Evolutionary conservation across 2,113 vertebrate species (phyloP), one percentile per base, ranked within the genome.

Genomic region (Stegostoma tigrinum): DNA sequence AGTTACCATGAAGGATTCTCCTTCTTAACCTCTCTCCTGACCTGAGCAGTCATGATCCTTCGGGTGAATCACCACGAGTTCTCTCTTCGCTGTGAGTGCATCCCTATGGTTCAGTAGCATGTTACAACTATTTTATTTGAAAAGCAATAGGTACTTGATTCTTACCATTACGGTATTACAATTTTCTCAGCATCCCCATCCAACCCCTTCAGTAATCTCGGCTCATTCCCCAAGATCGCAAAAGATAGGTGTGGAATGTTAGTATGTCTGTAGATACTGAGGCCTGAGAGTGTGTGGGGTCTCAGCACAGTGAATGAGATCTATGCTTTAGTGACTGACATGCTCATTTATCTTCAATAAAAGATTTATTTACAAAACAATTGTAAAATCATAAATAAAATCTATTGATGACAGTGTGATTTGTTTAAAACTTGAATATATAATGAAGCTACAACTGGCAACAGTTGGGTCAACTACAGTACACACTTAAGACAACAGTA

Each of bases 291-390:
- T 3, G 27, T 15, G 12, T 91, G 30, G 34, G 45, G 21, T 5
- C 34, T 83, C 3, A 21, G 78, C 38, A 42, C 0, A 38, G 87
- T 12, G 3, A 17, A n/a, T 90, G 87, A n/a, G 86, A 52, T 61
- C 38, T 64, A 61, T 90, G 87, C 14, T 66, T 19, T 45, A 93
- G 67, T 93, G 17, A 93, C 5, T 21, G n/a, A 38, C 34, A 24
- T 15, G 30, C 75, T 38, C 2, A 93, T 66, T 93, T 93, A 61
- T 66, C 5, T 93, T 93, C 19, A 93, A 66, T 66, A 66, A 91
- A 91, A 93, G 89, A 93, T 93, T 93, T 93, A 93, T 93, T 93
- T 93, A 93, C 89, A 93, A 93, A 67, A 67, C 17, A 30, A 91
- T 66, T 66, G 61, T 93, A 93, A 93, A 38, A 38, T 21, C 38